Evolutionary conservation across 2,113 vertebrate genomes (phyloP), one percentile per base, ranked within the genome.

Genomic region (Felis catus): DNA sequence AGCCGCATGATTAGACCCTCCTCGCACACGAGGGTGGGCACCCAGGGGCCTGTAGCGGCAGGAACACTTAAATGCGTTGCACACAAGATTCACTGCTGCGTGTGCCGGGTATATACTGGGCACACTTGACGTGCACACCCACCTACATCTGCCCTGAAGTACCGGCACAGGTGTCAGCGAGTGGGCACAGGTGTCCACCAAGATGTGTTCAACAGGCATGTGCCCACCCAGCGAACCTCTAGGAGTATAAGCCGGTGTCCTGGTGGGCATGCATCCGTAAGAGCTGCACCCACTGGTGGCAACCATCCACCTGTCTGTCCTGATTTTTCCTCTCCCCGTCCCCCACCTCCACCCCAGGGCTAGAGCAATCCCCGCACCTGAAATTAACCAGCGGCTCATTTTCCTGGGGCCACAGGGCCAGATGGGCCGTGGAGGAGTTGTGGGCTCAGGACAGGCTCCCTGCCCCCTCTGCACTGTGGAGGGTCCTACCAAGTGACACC

Each of bases 341-440:
- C 71, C 53, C 81, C 76, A 58, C 11, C 39, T 39, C 36, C 68
- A 27, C 25, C 18, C 68, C 13, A 41, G 76, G 41, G 23, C 65
- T 73, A 18, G 18, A 95, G 27, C 51, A 78, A 29, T 68, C n/a
- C 33, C 27, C 29, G 13, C 0, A 5, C 36, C 41, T 19, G 71
- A 76, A 85, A 95, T 87, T 51, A 91, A 41, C n/a, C 15, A 73
- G n/a, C 51, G 89, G 25, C n/a, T 89, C 31, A 2, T 45, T 81
- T 27, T 78, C 63, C 55, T 53, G 55, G 41, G 21, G 18, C 76
- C 66, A 6, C 8, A 0, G 23, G 13, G 36, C 61, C 53, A 29
- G 18, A n/a, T 10, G 1, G 29, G 29, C 9, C 36, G 1, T 0
- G 2, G 76, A 45, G 19, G 79, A 45, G 31, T 16, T 5, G 5